phyloP scores from a whole-genome alignment of 2,797 vertebrate genomes.

The Eptatretus atami region DNA sequence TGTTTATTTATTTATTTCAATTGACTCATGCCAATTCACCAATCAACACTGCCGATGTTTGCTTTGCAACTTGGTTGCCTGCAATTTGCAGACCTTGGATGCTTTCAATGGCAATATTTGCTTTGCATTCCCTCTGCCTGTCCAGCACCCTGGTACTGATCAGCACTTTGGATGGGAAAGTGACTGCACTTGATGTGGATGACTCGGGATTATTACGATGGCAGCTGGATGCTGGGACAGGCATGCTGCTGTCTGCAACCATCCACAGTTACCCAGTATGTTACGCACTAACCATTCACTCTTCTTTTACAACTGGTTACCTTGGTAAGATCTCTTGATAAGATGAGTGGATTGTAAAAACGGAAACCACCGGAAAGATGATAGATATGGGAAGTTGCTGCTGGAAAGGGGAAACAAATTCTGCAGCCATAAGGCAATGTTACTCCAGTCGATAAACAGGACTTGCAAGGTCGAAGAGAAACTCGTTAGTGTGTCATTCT shows the following conservation, averaged over 20 bases:
- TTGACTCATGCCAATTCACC: background rate
- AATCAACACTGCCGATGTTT: background rate
- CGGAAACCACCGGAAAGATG: too few relatives aligned
- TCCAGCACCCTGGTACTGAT: constrained; percentile 61
- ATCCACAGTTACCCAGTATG: constrained; percentile 83
- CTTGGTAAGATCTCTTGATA: too few relatives aligned
- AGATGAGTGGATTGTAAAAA: too few relatives aligned
- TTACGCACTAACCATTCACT: too few relatives aligned
- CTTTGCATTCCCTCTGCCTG: constrained; percentile 1
- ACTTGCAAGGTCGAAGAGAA: too few relatives aligned
- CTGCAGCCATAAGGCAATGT: too few relatives aligned
- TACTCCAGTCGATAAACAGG: too few relatives aligned
- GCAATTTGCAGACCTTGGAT: constrained; percentile 8
- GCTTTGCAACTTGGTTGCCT: background rate
- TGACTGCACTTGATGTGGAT: constrained; percentile 65
- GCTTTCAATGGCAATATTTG: background rate
- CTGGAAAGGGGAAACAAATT: too few relatives aligned
- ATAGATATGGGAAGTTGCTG: too few relatives aligned
- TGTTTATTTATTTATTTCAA: too few relatives aligned
- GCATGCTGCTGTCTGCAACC: constrained; percentile 69
- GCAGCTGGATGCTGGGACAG: constrained; percentile 74
- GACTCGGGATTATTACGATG: constrained; percentile 67
- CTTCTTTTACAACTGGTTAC: too few relatives aligned
- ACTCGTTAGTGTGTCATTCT: too few relatives aligned
- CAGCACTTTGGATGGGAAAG: constrained; percentile 79